A percentile compares a stretch with the other conserved stretches of the same genome.
Evolutionary conservation across 1,140 invertebrate genomes (phyloP).

Genomic region (Diorhabda sublineata): DNA sequence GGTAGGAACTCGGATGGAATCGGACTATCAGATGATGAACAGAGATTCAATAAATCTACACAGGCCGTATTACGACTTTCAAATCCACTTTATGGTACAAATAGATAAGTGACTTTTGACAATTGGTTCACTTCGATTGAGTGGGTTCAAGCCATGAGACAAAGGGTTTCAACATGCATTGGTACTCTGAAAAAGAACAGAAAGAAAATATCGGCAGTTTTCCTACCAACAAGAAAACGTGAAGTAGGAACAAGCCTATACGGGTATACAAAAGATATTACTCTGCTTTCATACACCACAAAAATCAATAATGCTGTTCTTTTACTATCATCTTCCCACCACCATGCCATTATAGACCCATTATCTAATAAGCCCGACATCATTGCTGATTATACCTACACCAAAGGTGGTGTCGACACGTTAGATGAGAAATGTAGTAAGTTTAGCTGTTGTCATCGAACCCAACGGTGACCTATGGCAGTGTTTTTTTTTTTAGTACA

Average conservation of each 20-base stretch:
- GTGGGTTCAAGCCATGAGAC: too few species aligned
- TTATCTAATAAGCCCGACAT: slow-evolving; percentile 40
- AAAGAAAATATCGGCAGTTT: slow-evolving; percentile 18
- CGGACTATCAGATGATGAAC: too few species aligned
- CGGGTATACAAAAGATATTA: slow-evolving; percentile 30
- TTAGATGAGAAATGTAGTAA: slow-evolving; percentile 42
- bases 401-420: slow-evolving; percentile 47
- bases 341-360: slow-evolving; percentile 18
- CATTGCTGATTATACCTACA: slow-evolving; percentile 36
- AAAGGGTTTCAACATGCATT: background rate
- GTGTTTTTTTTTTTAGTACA: slow-evolving; percentile 12
- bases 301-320: slow-evolving; percentile 38
- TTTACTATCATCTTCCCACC: slow-evolving; percentile 22
- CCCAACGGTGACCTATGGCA: slow-evolving; percentile 12
- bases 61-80: too few species aligned
- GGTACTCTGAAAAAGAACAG: background rate
- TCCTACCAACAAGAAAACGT: slow-evolving; percentile 10
- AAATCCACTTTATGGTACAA: too few species aligned
- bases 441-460: slow-evolving; percentile 26
- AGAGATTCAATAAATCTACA: too few species aligned
- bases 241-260: slow-evolving; percentile 33
- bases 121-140: too few species aligned
- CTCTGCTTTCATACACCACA: slow-evolving; percentile 29
- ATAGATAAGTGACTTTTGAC: too few species aligned
- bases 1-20: too few species aligned